A percentile compares a stretch with the other conserved stretches of the same genome.
Conservation (phyloP, 2,797 vertebrate species). For the Etheostoma nigrum region DNA sequence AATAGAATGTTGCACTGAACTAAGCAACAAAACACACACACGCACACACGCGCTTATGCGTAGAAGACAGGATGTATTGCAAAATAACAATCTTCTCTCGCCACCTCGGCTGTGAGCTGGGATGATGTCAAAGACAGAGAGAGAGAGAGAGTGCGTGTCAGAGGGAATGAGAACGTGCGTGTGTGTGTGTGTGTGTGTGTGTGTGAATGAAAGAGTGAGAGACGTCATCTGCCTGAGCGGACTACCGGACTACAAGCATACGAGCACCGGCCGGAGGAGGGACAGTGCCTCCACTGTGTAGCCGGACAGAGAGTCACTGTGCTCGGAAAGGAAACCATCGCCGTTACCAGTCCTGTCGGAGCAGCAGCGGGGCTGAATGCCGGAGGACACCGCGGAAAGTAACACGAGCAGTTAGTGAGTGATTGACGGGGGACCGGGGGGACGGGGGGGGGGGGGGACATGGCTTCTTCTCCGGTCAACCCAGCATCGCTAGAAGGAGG, state of each 20-base stretch:
- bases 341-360: slow-evolving; percentile 11
- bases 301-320: slow-evolving; percentile 67
- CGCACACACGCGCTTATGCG: not conserved
- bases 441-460: slow-evolving; percentile 59
- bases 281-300: slow-evolving; percentile 57
- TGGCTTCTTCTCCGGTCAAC: slow-evolving; percentile 85
- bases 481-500: slow-evolving; percentile 82
- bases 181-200: slow-evolving; percentile 20
- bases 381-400: slow-evolving; percentile 58
- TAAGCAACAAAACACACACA: not conserved
- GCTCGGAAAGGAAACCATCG: slow-evolving; percentile 47
- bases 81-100: not conserved
- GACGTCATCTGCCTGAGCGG: slow-evolving; percentile 69
- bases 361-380: slow-evolving; percentile 39
- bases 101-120: not conserved
- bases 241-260: slow-evolving; percentile 53
- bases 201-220: slow-evolving; percentile 36
- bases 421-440: slow-evolving; percentile 4
- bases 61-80: not conserved
- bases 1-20: slow-evolving; percentile 10
- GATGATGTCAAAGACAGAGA: slow-evolving; percentile 11
- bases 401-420: slow-evolving; percentile 41
- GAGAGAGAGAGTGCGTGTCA: slow-evolving; percentile 2
- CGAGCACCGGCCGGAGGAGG: slow-evolving; percentile 51
- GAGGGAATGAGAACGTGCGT: not conserved